phyloP scores from a whole-genome alignment of 2,888 invertebrate species.

The Stenodera caucasica region DNA sequence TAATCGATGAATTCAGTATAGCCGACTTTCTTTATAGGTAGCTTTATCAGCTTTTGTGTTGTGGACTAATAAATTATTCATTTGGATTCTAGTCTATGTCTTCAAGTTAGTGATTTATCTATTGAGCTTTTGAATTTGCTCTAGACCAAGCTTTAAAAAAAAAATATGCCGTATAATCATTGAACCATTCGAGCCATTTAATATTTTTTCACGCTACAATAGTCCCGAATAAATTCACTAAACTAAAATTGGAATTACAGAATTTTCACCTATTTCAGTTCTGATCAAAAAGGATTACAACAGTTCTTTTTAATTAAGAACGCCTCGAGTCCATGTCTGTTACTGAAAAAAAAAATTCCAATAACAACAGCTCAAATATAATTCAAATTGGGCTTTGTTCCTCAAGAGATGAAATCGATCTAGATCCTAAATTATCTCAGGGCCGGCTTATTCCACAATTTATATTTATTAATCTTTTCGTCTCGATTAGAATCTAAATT shows the following conservation, averaged over 20 bases:
- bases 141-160: neutral
- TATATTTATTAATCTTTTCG: neutral
- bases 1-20: conserved; percentile 20
- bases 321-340: too few relatives aligned
- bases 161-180: conserved; percentile 15
- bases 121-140: conserved; percentile 19
- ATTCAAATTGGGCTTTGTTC: conserved; percentile 13
- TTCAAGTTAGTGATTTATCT: conserved; percentile 22
- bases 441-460: too few relatives aligned
- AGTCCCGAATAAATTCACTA: conserved; percentile 11
- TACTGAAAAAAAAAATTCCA: conserved; percentile 12
- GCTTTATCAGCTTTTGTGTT: conserved; percentile 24
- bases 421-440: too few relatives aligned
- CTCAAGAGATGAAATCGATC: neutral
- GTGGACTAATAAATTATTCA: conserved; percentile 26
- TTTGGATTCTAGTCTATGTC: conserved; percentile 21
- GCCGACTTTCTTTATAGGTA: too few relatives aligned
- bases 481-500: too few relatives aligned
- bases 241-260: too few relatives aligned
- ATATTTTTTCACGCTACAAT: conserved; percentile 3
- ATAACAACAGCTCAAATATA: conserved; percentile 14
- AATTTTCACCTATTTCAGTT: too few relatives aligned
- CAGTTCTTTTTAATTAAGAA: conserved; percentile 1
- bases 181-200: neutral
- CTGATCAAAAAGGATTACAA: too few relatives aligned